These are phyloP conservation scores for Charadrius vociferus DNA, from an alignment of 2,113 vertebrate species.

Conservation along the genomic window DNA sequence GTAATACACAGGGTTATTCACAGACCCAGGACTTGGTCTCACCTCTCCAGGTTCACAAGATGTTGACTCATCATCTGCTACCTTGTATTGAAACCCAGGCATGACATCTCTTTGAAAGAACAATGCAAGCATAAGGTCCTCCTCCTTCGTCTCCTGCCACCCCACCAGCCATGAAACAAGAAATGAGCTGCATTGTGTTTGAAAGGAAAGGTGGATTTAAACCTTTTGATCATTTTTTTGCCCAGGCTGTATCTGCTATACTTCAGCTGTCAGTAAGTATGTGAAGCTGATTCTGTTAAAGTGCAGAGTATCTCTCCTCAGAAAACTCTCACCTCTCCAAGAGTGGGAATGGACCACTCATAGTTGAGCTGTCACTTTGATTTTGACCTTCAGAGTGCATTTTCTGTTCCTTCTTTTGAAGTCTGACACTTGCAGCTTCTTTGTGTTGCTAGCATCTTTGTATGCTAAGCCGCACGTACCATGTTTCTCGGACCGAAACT, in stretches of 20 bases:
- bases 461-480: neutral
- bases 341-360: neutral
- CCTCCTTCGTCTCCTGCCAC: fast-evolving
- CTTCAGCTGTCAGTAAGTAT: neutral
- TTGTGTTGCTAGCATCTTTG: neutral
- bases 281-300: neutral
- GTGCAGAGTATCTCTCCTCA: neutral
- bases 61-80: neutral
- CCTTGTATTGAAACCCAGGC: neutral
- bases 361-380: neutral
- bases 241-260: neutral
- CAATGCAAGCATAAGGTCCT: neutral
- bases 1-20: neutral
- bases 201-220: neutral
- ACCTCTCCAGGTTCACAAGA: neutral
- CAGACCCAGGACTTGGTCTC: neutral
- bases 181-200: neutral
- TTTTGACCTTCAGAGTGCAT: neutral
- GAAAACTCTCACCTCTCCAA: neutral
- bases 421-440: neutral
- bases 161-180: neutral
- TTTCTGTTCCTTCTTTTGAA: conserved; percentile 4
- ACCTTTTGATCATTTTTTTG: neutral
- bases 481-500: neutral
- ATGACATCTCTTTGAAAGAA: neutral